These are phyloP conservation scores for Terebella lapidaria DNA, from an alignment of 2,888 invertebrate species.

Conservation along the genomic window DNA sequence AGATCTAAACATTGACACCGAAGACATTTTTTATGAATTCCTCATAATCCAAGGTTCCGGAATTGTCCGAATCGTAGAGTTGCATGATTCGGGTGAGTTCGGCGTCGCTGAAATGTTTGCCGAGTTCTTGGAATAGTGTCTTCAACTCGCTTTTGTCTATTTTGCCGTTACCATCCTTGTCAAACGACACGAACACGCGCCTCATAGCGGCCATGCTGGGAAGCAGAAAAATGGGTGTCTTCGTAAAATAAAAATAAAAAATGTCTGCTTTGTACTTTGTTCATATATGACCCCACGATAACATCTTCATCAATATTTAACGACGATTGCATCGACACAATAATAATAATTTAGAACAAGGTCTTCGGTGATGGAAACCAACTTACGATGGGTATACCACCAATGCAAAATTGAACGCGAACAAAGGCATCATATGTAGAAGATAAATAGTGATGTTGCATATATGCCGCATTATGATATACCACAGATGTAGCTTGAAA, in stretches of 20 bases:
- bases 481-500: too few relatives aligned
- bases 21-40: background rate
- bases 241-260: too few relatives aligned
- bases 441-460: too few relatives aligned
- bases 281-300: too few relatives aligned
- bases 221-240: too few relatives aligned
- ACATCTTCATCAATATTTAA: background rate
- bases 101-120: background rate
- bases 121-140: background rate
- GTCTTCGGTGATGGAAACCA: too few relatives aligned
- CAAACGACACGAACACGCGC: constrained; percentile 15
- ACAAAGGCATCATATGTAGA: too few relatives aligned
- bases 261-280: too few relatives aligned
- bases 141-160: constrained; percentile 16
- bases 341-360: background rate
- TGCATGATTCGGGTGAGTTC: background rate
- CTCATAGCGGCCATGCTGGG: constrained; percentile 20
- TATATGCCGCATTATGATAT: too few relatives aligned
- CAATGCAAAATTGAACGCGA: too few relatives aligned
- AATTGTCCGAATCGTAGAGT: background rate
- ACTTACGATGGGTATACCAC: too few relatives aligned
- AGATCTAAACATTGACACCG: background rate
- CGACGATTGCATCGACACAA: background rate
- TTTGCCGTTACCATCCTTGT: constrained; percentile 19
- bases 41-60: background rate